Evolutionary conservation across 2,113 vertebrate genomes (phyloP).

Genomic region (Elgaria multicarinata): DNA sequence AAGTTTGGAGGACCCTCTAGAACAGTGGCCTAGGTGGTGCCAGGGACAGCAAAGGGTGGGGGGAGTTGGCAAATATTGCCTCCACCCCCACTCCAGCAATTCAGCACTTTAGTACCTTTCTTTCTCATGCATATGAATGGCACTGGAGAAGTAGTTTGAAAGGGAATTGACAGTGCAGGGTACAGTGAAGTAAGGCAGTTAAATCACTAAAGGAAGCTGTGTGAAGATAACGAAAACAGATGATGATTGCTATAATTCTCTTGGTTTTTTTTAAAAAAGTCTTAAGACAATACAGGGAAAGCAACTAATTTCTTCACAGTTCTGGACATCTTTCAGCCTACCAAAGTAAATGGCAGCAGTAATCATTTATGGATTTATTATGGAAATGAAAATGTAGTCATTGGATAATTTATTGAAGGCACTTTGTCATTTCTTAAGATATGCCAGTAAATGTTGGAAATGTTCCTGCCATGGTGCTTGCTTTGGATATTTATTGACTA

Average conservation of each 20-base stretch:
- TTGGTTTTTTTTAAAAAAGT: not conserved
- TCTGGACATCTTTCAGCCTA: not conserved
- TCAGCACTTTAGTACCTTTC: not conserved
- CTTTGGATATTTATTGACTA: not conserved
- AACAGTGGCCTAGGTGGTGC: no score
- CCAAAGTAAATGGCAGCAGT: not conserved
- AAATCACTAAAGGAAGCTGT: not conserved
- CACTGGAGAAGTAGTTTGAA: not conserved
- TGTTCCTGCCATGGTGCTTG: not conserved
- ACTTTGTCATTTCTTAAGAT: not conserved
- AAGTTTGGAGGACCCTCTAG: no score
- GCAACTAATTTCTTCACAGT: not conserved
- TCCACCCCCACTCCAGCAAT: no score
- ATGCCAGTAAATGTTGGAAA: not conserved
- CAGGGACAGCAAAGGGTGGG: no score
- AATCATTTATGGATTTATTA: not conserved
- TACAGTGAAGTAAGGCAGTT: not conserved
- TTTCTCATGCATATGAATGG: not conserved
- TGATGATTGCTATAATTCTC: not conserved
- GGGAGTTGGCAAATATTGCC: no score
- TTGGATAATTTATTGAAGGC: not conserved
- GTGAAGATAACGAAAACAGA: not conserved
- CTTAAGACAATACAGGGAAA: not conserved
- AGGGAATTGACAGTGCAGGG: not conserved
- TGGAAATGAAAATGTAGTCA: not conserved